These are phyloP conservation scores for Cheirogaleus medius DNA, from an alignment of 2,113 vertebrate genomes.

Conservation along the genomic window DNA sequence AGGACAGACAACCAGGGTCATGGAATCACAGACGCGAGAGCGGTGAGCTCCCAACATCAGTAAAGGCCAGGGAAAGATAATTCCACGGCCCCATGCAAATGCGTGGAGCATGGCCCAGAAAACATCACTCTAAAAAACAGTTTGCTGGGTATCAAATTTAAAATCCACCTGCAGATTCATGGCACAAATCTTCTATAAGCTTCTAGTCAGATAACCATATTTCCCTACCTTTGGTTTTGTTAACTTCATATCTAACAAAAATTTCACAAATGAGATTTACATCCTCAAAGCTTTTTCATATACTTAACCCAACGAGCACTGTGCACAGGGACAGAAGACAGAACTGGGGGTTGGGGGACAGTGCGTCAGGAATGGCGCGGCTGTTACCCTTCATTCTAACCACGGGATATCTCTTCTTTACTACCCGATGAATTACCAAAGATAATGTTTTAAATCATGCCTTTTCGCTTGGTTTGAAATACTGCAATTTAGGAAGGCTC, in stretches of 20 bases:
- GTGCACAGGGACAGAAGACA: not conserved
- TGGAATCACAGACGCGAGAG: not conserved
- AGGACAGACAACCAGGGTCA: not conserved
- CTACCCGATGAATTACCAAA: not conserved
- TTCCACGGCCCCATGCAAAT: not conserved
- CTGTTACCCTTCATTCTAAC: too few species aligned
- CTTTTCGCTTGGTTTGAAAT: not conserved
- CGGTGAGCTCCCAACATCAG: not conserved
- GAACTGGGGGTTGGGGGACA: not conserved
- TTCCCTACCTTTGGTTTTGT: not conserved
- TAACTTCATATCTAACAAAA: not conserved
- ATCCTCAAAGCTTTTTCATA: not conserved
- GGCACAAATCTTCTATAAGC: not conserved
- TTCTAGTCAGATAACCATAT: not conserved
- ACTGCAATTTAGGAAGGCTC: not conserved
- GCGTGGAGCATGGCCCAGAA: too few species aligned
- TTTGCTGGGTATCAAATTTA: not conserved
- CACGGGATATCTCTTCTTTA: not conserved
- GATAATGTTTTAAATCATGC: rapidly evolving
- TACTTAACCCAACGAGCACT: not conserved
- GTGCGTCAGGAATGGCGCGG: not conserved
- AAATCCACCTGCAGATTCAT: not conserved
- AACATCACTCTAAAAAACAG: not conserved
- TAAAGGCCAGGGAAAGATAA: not conserved
- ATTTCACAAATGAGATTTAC: not conserved